Conservation (phyloP, 23 tunicate species). For the Ascidia mentula region DNA sequence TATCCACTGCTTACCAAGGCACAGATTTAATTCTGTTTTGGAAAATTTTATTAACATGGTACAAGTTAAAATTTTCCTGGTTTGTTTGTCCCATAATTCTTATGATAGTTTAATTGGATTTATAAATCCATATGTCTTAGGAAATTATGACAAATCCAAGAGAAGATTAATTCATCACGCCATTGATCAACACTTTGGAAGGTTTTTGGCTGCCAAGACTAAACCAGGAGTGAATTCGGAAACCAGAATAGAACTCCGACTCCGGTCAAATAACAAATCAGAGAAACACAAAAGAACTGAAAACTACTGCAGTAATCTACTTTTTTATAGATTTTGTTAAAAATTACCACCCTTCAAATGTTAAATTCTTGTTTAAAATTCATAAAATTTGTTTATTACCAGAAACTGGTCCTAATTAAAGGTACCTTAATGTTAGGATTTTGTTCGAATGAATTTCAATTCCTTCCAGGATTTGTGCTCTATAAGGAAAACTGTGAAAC, state of each 20-base stretch:
- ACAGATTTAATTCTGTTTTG: neutral
- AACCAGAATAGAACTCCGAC: neutral
- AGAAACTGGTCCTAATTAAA: too few species aligned
- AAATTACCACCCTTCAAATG: neutral
- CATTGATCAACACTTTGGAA: neutral
- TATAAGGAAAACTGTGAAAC: neutral
- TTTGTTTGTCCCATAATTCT: too few species aligned
- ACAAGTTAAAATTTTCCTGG: neutral
- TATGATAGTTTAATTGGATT: too few species aligned
- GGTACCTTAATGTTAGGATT: too few species aligned
- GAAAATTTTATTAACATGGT: neutral
- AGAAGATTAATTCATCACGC: neutral
- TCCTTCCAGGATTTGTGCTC: neutral
- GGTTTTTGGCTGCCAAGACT: neutral
- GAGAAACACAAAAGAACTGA: neutral
- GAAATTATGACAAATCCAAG: neutral
- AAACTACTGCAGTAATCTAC: neutral
- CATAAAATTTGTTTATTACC: too few species aligned
- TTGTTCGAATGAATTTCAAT: neutral
- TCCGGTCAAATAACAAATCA: neutral
- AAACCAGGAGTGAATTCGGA: neutral
- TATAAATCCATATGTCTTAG: too few species aligned
- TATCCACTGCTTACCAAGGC: neutral
- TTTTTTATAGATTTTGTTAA: too few species aligned
- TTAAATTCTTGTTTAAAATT: too few species aligned